A percentile compares a stretch with the other conserved stretches of the same genome.
phyloP scores from a whole-genome alignment of 1,140 invertebrate species.

The Lordiphosa mommai region DNA sequence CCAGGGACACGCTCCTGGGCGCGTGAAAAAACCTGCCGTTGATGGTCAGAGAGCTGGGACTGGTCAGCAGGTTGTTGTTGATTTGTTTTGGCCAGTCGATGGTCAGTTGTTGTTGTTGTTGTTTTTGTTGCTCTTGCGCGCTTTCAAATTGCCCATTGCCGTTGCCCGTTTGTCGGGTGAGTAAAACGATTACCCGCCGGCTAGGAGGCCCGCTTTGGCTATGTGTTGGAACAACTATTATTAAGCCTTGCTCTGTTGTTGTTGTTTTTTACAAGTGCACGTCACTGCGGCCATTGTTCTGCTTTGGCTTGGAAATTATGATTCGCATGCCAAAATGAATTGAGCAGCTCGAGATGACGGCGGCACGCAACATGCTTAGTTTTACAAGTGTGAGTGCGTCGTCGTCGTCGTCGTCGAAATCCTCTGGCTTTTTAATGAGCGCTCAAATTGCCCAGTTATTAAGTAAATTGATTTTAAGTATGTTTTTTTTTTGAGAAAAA shows the following conservation, averaged over 20 bases:
- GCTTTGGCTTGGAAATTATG: constrained; percentile 70
- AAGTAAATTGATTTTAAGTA: constrained; percentile 79
- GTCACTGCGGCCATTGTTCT: constrained; percentile 69
- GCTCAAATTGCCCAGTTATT: constrained; percentile 75
- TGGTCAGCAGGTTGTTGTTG: constrained; percentile 69
- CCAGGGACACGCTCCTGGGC: constrained; percentile 49
- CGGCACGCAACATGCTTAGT: constrained; percentile 72
- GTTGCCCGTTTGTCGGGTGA: constrained; percentile 62
- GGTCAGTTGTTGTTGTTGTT: constrained; percentile 22
- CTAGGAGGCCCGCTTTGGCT: constrained; percentile 63
- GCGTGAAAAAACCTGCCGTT: constrained; percentile 41
- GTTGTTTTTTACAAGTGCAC: constrained; percentile 42
- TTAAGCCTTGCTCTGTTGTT: constrained; percentile 46
- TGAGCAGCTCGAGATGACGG: constrained; percentile 46
- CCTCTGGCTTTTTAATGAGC: background rate
- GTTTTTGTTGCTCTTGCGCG: constrained; percentile 44
- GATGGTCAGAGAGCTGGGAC: constrained; percentile 27
- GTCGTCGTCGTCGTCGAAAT: too few relatives aligned
- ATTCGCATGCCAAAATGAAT: constrained; percentile 77
- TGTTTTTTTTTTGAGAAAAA: constrained; percentile 54
- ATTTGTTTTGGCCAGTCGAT: constrained; percentile 56
- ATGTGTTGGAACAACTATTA: constrained; percentile 78
- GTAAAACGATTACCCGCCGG: constrained; percentile 77
- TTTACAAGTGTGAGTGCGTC: constrained; percentile 10
- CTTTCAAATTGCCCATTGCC: constrained; percentile 54